Evolutionary conservation across 2,797 vertebrate species (phyloP), one percentile per base, ranked within the genome.

Genomic region (Bucorvus abyssinicus): DNA sequence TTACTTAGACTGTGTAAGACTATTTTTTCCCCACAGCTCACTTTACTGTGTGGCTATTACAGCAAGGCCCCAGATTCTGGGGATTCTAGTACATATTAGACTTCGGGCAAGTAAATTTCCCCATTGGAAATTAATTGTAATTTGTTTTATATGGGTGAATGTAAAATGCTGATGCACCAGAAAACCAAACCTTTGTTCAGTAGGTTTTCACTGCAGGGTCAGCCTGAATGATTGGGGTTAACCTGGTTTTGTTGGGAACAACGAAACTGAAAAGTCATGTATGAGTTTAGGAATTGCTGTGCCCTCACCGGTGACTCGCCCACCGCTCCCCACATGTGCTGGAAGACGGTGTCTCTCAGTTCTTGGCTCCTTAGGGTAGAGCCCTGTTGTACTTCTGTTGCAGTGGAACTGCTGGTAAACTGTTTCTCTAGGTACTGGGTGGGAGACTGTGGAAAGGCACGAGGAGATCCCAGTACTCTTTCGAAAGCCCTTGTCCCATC

Each of bases 361-460:
- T 82, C 36, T 38, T 64, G 65, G 34, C 29, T 64, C 21, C 42
- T 63, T 40, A 12, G 36, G 7, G 2, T 22, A 9, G 6, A 64
- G 40, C 27, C 22, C 42, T 0, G 0, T 42, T 36, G 44, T 1
- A 0, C 13, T 61, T 67, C 14, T 5, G 10, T 86, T 57, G 52
- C 32, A 15, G 3, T 64, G 65, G 52, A 65, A 29, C 14, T 77
- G 18, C 36, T 77, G 64, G 22, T 22, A n/a, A 59, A 14, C 18
- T 40, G 16, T 60, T 70, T 36, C 13, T 59, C 24, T 45, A 30
- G 30, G 36, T 13, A 16, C 3, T 78, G 55, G 5, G 7, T 8
- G 17, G 24, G 12, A 60, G 53, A 12, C n/a, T 64, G 6, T 55
- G 47, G 36, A 71, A 45, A 45, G 67, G 24, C 59, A 49, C 23